Percentiles rank a stretch among this genome's conserved stretches.
phyloP scores from a whole-genome alignment of 2,113 vertebrate species.

The Pagrus major region DNA sequence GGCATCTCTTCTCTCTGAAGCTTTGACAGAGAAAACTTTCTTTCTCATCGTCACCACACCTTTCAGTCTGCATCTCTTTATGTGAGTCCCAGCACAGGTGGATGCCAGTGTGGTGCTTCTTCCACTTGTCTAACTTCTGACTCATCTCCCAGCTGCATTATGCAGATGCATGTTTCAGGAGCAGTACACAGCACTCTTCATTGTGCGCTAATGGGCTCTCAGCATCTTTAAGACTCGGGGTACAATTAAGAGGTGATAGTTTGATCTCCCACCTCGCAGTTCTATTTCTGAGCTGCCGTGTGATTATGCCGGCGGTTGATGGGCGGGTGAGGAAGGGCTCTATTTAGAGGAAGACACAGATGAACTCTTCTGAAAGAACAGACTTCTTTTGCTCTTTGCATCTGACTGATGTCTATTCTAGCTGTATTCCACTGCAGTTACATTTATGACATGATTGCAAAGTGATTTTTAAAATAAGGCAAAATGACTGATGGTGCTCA shows the following conservation, averaged over 20 bases:
- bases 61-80: constrained; percentile 45
- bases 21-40: constrained; percentile 54
- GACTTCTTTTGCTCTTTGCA: constrained; percentile 41
- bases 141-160: constrained; percentile 78
- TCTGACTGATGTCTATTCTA: constrained; percentile 30
- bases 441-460: constrained; percentile 1
- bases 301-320: constrained; percentile 78
- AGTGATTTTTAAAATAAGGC: constrained; percentile 36
- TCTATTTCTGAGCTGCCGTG: constrained; percentile 79
- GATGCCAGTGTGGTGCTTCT: constrained; percentile 68
- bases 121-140: constrained; percentile 77
- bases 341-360: constrained; percentile 74
- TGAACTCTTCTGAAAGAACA: constrained; percentile 63
- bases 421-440: neutral
- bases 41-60: constrained; percentile 52
- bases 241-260: constrained; percentile 86
- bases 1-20: neutral
- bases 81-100: constrained; percentile 69
- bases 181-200: constrained; percentile 72
- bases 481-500: constrained; percentile 23
- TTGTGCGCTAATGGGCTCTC: constrained; percentile 81
- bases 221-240: constrained; percentile 80
- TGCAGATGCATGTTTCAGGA: constrained; percentile 70
- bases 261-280: constrained; percentile 82
- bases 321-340: constrained; percentile 68